Evolutionary conservation across 2,113 vertebrate genomes (phyloP), one percentile per base, ranked within the genome.

Genomic region (Pedetes capensis): DNA sequence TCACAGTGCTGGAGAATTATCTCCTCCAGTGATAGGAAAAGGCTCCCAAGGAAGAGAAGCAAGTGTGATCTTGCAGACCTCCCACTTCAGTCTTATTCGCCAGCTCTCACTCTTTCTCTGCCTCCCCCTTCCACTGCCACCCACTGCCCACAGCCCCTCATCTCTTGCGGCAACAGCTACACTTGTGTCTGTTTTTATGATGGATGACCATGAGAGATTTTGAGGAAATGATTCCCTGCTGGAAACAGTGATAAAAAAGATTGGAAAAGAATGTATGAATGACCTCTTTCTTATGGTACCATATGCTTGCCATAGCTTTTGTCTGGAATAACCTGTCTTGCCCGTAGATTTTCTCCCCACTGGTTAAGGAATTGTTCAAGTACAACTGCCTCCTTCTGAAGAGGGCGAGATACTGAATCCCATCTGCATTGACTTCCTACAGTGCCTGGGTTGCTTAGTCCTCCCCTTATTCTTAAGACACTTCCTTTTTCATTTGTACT

Each of bases 211-310:
- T 2, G 20, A 85, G 37, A 63, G 22, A 44, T 69, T 84, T 83
- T 81, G 66, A 85, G 47, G 11, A 80, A 81, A 64, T 6, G 59
- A 63, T 64, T 91, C 84, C 84, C 61, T 71, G 61, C 32, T 91
- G 79, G 55, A 80, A 93, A 91, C 22, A 87, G 76, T 23, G 37
- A 79, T 63, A 93, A 72, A 12, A 63, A 79, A 91, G 69, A 80
- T 29, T 8, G 42, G 49, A 81, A 88, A 91, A 8, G 63, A 49
- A 44, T 10, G 27, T 29, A 47, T 8, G 42, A 72, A 66, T 79
- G 63, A 34, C 57, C 25, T 29, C 13, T 59, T 51, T 61, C 18
- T 47, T 71, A 61, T 68, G 39, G 2, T 20, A 18, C 9, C 22
- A 34, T 47, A 16, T 23, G 61, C 42, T 72, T 69, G 20, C 20